A percentile compares a stretch with the other conserved stretches of the same genome.
Conservation (phyloP, 1,140 invertebrate species). For the Scaptomyza hsui region DNA sequence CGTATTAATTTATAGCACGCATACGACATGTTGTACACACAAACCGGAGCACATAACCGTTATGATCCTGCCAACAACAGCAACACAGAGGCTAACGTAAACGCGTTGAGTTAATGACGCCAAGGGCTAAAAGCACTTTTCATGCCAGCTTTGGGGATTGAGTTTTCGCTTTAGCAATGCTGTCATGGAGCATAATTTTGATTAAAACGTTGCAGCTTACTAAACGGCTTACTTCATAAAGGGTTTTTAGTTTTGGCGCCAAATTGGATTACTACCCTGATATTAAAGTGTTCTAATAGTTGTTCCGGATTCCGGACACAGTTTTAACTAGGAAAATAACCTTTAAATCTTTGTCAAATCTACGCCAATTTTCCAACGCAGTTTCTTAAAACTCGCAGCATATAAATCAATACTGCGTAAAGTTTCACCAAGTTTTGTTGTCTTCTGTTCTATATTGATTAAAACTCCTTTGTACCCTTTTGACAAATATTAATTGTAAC, state of each 20-base stretch:
- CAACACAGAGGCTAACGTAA: slow-evolving; percentile 4
- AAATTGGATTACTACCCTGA: too few relatives aligned
- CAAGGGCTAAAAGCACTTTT: slow-evolving; percentile 11
- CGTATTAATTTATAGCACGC: slow-evolving; percentile 67
- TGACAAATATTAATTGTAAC: neutral
- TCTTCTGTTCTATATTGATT: too few relatives aligned
- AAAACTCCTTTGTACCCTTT: neutral
- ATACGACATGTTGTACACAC: slow-evolving; percentile 33
- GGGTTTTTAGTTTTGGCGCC: neutral
- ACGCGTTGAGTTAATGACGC: slow-evolving; percentile 15
- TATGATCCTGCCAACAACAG: slow-evolving; percentile 35
- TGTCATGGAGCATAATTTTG: neutral
- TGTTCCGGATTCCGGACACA: neutral
- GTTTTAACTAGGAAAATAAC: too few relatives aligned
- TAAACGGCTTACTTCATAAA: slow-evolving; percentile 2
- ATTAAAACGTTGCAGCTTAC: slow-evolving; percentile 8
- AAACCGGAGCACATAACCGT: slow-evolving; percentile 25
- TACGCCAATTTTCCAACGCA: too few relatives aligned
- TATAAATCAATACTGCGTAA: too few relatives aligned
- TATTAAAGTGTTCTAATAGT: too few relatives aligned
- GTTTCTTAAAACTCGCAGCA: too few relatives aligned
- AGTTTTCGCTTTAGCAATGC: slow-evolving; percentile 2
- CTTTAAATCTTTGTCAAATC: too few relatives aligned
- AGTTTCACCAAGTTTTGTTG: neutral
- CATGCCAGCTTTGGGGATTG: neutral